Conservation (phyloP, 2,888 invertebrate genomes). For the Gastracanthus pulcherrimus region DNA sequence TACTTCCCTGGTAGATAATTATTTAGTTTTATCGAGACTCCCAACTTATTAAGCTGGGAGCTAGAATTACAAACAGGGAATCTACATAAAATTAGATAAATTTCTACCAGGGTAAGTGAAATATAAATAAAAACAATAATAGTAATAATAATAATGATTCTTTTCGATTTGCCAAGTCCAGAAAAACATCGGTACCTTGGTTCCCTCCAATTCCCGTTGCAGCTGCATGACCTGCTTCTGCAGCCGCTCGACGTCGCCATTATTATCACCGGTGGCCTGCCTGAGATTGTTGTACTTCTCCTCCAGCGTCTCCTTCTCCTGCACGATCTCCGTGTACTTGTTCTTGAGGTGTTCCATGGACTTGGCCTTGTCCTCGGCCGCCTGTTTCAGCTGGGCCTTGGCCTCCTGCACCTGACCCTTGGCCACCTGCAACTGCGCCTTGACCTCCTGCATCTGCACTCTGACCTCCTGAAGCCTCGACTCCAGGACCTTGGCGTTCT, state of each 20-base stretch:
- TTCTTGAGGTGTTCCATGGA: conserved; percentile 71
- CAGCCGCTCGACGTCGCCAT: conserved; percentile 68
- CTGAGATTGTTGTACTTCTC: conserved; percentile 69
- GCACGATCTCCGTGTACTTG: conserved; percentile 68
- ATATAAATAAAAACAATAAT: too few relatives aligned
- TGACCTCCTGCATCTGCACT: conserved; percentile 66
- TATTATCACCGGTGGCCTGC: conserved; percentile 62
- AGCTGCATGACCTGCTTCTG: conserved; percentile 71
- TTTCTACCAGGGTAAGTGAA: too few relatives aligned
- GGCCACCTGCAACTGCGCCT: conserved; percentile 66
- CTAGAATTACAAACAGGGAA: too few relatives aligned
- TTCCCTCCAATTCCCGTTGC: conserved; percentile 67
- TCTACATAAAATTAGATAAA: too few relatives aligned
- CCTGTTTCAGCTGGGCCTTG: conserved; percentile 59
- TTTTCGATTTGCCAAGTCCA: too few relatives aligned
- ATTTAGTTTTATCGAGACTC: too few relatives aligned
- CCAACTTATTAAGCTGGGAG: too few relatives aligned
- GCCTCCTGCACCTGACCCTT: conserved; percentile 68
- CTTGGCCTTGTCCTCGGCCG: conserved; percentile 62
- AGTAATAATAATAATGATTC: too few relatives aligned
- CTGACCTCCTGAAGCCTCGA: conserved; percentile 67
- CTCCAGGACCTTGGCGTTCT: conserved; percentile 67
- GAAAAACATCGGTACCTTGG: too few relatives aligned
- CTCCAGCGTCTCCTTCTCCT: conserved; percentile 67
- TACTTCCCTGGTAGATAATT: too few relatives aligned